phyloP scores from a whole-genome alignment of 2,113 vertebrate species.

The Pygoscelis antarcticus region DNA sequence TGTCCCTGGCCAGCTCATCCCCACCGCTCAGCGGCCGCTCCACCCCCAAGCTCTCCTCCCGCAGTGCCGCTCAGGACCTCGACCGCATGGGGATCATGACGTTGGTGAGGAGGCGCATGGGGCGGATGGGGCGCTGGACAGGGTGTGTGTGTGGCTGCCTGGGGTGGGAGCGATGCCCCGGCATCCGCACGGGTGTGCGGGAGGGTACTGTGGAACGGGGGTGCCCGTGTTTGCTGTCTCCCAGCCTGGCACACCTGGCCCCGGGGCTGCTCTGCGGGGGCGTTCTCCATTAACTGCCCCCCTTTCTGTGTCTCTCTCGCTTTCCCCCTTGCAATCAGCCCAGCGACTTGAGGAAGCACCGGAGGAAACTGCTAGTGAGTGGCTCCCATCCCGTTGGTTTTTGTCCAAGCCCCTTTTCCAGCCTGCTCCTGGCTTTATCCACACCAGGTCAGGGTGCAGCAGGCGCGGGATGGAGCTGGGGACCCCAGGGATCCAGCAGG shows the following conservation, averaged over 20 bases:
- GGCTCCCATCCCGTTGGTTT: slow-evolving; percentile 25
- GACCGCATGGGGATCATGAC: slow-evolving; percentile 94
- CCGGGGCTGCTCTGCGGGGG: neutral
- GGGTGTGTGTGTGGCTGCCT: neutral
- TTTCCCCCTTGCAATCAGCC: slow-evolving; percentile 82
- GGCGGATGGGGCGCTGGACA: neutral
- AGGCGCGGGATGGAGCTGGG: slow-evolving; percentile 66
- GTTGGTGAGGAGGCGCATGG: slow-evolving; percentile 77
- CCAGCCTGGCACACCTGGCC: slow-evolving; percentile 5
- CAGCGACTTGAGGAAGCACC: slow-evolving; percentile 96
- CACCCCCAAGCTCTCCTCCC: slow-evolving; percentile 87
- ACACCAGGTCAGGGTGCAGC: slow-evolving; percentile 57
- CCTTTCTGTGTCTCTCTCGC: slow-evolving; percentile 68
- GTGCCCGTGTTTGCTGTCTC: neutral
- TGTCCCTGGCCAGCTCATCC: slow-evolving; percentile 90
- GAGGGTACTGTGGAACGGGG: neutral
- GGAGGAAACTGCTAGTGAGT: slow-evolving; percentile 94
- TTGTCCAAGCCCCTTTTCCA: slow-evolving; percentile 62
- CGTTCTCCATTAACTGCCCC: slow-evolving; percentile 49
- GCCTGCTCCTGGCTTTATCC: slow-evolving; percentile 64
- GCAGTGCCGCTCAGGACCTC: slow-evolving; percentile 89
- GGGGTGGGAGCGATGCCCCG: neutral
- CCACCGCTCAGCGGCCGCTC: slow-evolving; percentile 89
- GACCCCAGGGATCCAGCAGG: slow-evolving; percentile 44
- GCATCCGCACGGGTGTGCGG: rapidly evolving